These are phyloP conservation scores for Protophormia terraenovae DNA, from an alignment of 2,888 invertebrate species.

Conservation along the genomic window DNA sequence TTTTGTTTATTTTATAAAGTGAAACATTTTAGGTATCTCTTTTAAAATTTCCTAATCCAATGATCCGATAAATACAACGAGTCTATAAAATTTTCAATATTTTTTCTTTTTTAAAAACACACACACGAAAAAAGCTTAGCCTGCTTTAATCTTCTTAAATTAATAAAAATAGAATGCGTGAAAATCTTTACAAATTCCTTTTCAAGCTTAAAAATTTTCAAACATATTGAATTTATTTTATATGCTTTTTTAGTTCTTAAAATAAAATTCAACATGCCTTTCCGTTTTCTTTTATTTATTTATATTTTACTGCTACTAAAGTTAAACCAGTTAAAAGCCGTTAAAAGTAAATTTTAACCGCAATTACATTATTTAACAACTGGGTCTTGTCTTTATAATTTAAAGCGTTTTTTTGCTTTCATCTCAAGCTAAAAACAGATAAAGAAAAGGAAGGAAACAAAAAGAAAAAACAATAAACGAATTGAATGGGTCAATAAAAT, in stretches of 20 bases:
- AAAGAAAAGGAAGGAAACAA: not conserved
- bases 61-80: not conserved
- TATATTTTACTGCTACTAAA: not conserved
- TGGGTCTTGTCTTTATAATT: not conserved
- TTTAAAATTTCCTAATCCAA: not conserved
- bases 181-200: not conserved
- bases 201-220: not conserved
- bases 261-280: not conserved
- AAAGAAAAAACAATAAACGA: not conserved
- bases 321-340: not conserved
- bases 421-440: too few species aligned
- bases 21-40: not conserved
- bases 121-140: not conserved
- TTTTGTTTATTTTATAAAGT: too few species aligned
- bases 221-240: not conserved
- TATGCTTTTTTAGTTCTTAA: not conserved
- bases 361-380: constrained; percentile 10
- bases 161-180: not conserved
- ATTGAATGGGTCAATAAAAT: constrained; percentile 44
- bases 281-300: not conserved
- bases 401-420: too few species aligned
- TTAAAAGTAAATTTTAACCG: constrained; percentile 5
- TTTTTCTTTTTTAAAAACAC: too few species aligned
- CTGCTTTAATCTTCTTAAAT: not conserved
- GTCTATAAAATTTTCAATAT: not conserved